These are phyloP conservation scores for Cyclina sinensis DNA, from an alignment of 1,140 invertebrate genomes.

Conservation along the genomic window DNA sequence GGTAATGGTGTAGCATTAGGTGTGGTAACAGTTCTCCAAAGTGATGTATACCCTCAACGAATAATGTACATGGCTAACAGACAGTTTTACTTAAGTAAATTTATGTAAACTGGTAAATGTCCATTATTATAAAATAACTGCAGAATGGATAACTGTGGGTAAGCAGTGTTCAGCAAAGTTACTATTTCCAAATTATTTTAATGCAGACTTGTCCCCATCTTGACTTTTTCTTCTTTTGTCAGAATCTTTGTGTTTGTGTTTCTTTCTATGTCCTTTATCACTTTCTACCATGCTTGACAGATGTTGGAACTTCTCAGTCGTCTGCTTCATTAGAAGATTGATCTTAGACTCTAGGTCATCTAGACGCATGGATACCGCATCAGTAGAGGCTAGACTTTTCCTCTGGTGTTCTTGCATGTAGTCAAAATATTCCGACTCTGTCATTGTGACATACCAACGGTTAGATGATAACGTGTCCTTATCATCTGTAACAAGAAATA, in stretches of 20 bases:
- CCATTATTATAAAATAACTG: no score
- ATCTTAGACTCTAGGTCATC: conserved; percentile 44
- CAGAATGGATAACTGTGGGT: no score
- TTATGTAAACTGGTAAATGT: no score
- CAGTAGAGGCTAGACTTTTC: background rate
- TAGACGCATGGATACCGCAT: conserved; percentile 54
- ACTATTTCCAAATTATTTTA: no score
- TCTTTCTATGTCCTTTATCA: background rate
- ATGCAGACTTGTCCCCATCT: background rate
- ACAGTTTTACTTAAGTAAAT: no score
- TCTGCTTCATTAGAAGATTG: conserved; percentile 6
- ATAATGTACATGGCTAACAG: no score
- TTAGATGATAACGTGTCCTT: background rate
- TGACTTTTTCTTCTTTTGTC: background rate
- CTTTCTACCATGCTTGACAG: conserved; percentile 12
- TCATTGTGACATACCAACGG: conserved; percentile 50
- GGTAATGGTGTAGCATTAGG: no score
- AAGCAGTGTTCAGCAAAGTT: no score
- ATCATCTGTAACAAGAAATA: conserved; percentile 13
- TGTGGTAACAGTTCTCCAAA: no score
- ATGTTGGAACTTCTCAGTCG: conserved; percentile 26
- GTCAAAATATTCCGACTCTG: background rate
- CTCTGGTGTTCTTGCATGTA: conserved; percentile 41
- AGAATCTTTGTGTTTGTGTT: background rate
- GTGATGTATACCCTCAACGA: no score